Evolutionary conservation across 2,888 invertebrate genomes (phyloP).

Genomic region (Graphium colonna): DNA sequence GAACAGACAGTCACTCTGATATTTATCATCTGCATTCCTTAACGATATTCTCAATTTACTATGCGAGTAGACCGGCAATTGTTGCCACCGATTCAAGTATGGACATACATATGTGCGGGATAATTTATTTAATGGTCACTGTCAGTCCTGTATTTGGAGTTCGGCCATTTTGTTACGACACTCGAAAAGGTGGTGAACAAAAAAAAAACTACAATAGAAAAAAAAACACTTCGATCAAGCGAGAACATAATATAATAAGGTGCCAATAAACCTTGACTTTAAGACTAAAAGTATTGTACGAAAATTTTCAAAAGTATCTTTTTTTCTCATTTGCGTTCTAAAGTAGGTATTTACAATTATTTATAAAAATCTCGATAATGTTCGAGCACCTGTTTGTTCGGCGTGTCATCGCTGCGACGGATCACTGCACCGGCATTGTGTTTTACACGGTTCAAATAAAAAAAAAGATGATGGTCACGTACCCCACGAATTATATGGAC

Average conservation of each 20-base stretch:
- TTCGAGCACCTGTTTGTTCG: slow-evolving; percentile 51
- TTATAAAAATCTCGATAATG: slow-evolving; percentile 37
- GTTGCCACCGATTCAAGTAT: neutral
- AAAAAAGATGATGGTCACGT: slow-evolving; percentile 69
- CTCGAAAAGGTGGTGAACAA: slow-evolving; percentile 34
- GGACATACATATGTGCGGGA: neutral
- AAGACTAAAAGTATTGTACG: too few species aligned
- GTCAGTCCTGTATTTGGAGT: neutral
- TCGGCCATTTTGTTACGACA: neutral
- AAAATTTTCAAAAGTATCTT: neutral
- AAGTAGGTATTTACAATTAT: neutral
- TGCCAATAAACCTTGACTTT: too few species aligned
- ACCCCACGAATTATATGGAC: slow-evolving; percentile 68
- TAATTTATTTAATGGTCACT: neutral
- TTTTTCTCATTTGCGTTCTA: neutral
- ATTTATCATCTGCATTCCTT: slow-evolving; percentile 5
- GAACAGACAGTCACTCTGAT: slow-evolving; percentile 9
- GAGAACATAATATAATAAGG: too few species aligned
- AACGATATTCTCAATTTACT: neutral
- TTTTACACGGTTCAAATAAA: slow-evolving; percentile 37
- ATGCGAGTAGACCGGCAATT: neutral
- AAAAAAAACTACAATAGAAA: slow-evolving; percentile 36
- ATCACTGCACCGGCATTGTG: slow-evolving; percentile 41
- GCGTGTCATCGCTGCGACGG: slow-evolving; percentile 59
- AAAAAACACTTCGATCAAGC: neutral